Conservation (phyloP, 2,888 invertebrate species). For the Phlogophora meticulosa region DNA sequence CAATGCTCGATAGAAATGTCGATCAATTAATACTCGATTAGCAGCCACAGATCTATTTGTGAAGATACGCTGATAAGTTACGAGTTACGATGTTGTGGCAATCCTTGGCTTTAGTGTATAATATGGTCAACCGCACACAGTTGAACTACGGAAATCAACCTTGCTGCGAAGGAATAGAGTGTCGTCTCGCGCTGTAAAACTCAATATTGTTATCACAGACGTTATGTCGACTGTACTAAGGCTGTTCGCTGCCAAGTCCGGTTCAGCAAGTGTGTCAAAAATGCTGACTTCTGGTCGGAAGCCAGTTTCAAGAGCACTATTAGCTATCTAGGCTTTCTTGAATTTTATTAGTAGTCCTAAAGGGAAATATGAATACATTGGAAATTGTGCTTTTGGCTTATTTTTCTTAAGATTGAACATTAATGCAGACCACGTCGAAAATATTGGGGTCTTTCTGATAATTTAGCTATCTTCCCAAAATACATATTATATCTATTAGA, state of each 20-base stretch:
- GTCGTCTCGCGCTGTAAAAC: not conserved
- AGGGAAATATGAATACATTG: not conserved
- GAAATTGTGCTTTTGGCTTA: not conserved
- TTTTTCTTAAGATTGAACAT: too few relatives aligned
- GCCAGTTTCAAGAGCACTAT: conserved; percentile 46
- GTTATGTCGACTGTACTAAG: not conserved
- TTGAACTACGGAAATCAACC: not conserved
- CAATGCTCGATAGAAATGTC: conserved; percentile 41
- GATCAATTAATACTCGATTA: conserved; percentile 51
- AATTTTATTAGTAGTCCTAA: not conserved
- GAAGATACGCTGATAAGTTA: conserved; percentile 32
- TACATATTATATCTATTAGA: too few relatives aligned
- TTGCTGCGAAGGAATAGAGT: not conserved
- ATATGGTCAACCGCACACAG: not conserved
- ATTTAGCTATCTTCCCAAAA: too few relatives aligned
- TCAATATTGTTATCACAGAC: not conserved
- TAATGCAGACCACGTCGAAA: too few relatives aligned
- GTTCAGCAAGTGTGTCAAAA: conserved; percentile 55
- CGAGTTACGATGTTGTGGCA: conserved; percentile 30
- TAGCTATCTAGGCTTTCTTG: not conserved
- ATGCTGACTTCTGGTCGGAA: conserved; percentile 51
- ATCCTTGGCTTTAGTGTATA: conserved; percentile 43
- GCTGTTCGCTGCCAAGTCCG: conserved; percentile 44
- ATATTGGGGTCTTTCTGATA: too few relatives aligned
- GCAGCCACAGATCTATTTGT: conserved; percentile 40